Evolutionary conservation across 2,888 invertebrate species (phyloP), one percentile per base, ranked within the genome.

Genomic region (Augochlorella aurata): DNA sequence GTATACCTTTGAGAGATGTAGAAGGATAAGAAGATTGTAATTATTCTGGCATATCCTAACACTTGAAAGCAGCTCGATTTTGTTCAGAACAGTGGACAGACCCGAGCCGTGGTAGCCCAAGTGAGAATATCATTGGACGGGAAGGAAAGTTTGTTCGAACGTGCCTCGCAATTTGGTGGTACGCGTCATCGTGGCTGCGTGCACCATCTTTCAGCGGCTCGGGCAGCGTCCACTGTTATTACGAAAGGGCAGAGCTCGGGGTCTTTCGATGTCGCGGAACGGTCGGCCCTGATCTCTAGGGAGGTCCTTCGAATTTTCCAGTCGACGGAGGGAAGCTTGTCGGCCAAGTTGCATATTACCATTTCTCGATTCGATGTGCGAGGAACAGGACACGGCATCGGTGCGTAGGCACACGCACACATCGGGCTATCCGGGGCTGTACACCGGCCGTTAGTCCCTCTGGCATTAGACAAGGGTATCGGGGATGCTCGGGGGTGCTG

Each of bases 281-380:
- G 83, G 77, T 77, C 87, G 77, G 80, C 58, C 58, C 83, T 70
- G 88, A 82, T 90, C 90, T 90, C 91, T 78, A 77, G 90, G 90
- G 90, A 90, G 86, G 89, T 90, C 89, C 89, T 90, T 88, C 90
- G 90, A 90, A 91, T 91, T 91, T 91, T 91, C 91, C 91, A 90
- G 90, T 90, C 88, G 85, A 81, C 85, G 89, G 88, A 88, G 88
- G 87, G 89, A 88, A 86, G 85, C 84, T 86, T 87, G 88, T 88
- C 89, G 85, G 85, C 87, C 89, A 88, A 89, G 89, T 90, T 89
- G 90, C 90, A 89, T 91, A 91, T 91, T 91, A 90, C 88, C 90
- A 88, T 90, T 90, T 89, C 88, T 86, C 89, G 90, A 89, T 90
- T 90, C 90, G 89, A 89, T 87, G 90, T 87, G 87, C 87, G 90